Percentiles rank a stretch among this genome's conserved stretches.
Conservation (phyloP, 2,888 invertebrate species). For the Sinopyrophorus schimmeli region DNA sequence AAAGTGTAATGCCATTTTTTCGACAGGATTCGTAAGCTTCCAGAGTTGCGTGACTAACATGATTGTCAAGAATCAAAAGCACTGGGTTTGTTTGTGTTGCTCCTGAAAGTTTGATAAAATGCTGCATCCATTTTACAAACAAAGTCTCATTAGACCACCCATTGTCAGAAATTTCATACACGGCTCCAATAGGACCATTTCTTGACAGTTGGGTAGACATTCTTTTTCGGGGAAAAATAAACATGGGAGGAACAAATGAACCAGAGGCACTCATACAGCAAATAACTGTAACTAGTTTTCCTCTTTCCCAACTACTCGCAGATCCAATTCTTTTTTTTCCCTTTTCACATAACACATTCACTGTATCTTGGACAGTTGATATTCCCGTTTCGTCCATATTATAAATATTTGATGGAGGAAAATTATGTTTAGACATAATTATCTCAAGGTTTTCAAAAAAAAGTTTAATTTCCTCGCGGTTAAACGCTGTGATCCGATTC, state of each 20-base stretch:
- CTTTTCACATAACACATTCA: constrained; percentile 39
- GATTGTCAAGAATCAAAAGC: constrained; percentile 12
- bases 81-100: constrained; percentile 2
- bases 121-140: constrained; percentile 13
- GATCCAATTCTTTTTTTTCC: constrained; percentile 40
- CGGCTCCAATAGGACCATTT: constrained; percentile 10
- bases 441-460: constrained; percentile 25
- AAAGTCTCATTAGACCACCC: constrained; percentile 14
- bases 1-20: constrained; percentile 28
- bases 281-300: constrained; percentile 8
- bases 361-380: constrained; percentile 39
- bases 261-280: constrained; percentile 10
- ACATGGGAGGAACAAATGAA: constrained; percentile 5
- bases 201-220: constrained; percentile 2
- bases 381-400: constrained; percentile 44
- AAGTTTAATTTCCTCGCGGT: constrained; percentile 31
- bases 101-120: constrained; percentile 4
- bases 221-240: constrained; percentile 5
- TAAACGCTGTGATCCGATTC: constrained; percentile 41
- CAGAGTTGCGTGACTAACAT: constrained; percentile 11
- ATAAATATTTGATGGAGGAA: constrained; percentile 33
- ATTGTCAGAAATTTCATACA: constrained; percentile 2
- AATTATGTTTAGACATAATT: constrained; percentile 19
- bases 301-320: constrained; percentile 11
- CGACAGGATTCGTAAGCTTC: constrained; percentile 19